These are phyloP conservation scores for Ips typographus DNA, from an alignment of 1,140 invertebrate species.

Conservation along the genomic window DNA sequence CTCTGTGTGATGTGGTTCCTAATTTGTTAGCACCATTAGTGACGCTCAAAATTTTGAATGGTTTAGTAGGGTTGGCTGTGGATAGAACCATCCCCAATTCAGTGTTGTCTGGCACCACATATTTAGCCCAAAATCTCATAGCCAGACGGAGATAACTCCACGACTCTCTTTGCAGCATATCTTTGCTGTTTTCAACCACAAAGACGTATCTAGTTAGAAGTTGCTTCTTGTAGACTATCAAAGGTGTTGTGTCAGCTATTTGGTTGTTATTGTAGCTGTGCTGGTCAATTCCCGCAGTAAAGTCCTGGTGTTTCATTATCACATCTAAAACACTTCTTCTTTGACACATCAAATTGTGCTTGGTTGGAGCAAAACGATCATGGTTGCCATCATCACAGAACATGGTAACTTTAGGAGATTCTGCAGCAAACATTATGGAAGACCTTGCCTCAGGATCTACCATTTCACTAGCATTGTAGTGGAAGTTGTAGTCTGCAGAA, in stretches of 20 bases:
- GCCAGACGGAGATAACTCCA: conserved; percentile 61
- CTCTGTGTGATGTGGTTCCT: conserved; percentile 46
- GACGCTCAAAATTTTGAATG: conserved; percentile 40
- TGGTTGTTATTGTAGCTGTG: conserved; percentile 40
- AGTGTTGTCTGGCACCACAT: conserved; percentile 55
- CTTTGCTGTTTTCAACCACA: conserved; percentile 58
- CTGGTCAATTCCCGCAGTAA: conserved; percentile 43
- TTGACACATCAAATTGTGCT: conserved; percentile 67
- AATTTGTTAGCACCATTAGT: conserved; percentile 43
- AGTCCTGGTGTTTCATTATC: conserved; percentile 62
- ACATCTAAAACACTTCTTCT: conserved; percentile 63
- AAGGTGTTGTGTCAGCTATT: conserved; percentile 49
- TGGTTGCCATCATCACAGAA: conserved; percentile 66
- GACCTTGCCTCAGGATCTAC: conserved; percentile 55
- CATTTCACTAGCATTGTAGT: conserved; percentile 50
- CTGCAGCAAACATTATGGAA: conserved; percentile 59
- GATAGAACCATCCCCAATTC: conserved; percentile 56
- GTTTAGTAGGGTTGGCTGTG: conserved; percentile 45
- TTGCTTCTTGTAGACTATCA: conserved; percentile 55
- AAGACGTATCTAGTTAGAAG: conserved; percentile 57
- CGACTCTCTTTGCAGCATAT: conserved; percentile 59
- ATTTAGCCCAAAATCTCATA: conserved; percentile 59
- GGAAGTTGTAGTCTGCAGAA: conserved; percentile 35
- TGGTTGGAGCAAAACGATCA: conserved; percentile 64
- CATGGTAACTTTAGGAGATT: conserved; percentile 55